A percentile compares a stretch with the other conserved stretches of the same genome.
Conservation (phyloP, 2,113 vertebrate genomes). For the Tupaia chinensis region DNA sequence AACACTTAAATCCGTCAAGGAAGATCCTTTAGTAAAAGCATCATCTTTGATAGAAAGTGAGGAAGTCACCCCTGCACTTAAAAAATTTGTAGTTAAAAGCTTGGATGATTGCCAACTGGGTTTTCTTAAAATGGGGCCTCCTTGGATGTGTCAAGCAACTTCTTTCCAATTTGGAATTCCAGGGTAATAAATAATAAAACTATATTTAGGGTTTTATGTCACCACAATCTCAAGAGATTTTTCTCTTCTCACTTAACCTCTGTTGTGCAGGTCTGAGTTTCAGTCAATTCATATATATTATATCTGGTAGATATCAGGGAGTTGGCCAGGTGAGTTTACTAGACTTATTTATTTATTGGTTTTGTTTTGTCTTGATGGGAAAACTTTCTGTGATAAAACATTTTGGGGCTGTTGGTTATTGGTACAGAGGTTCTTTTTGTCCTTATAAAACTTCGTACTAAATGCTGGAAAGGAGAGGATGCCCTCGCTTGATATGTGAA, state of each 20-base stretch:
- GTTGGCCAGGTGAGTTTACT: neutral
- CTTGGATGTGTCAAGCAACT: slow-evolving; percentile 42
- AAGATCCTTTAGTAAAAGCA: slow-evolving; percentile 73
- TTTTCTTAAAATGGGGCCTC: slow-evolving; percentile 63
- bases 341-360: neutral
- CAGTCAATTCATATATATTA: neutral
- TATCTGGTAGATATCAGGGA: neutral
- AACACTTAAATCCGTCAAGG: slow-evolving; percentile 69
- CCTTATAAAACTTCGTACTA: neutral
- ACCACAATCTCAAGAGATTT: neutral
- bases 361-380: slow-evolving; percentile 12
- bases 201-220: slow-evolving; percentile 5
- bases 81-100: slow-evolving; percentile 56
- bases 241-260: slow-evolving; percentile 48
- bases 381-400: neutral
- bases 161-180: slow-evolving; percentile 55
- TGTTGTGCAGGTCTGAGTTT: neutral
- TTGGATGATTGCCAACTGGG: slow-evolving; percentile 60
- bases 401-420: slow-evolving; percentile 6
- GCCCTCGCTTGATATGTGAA: neutral
- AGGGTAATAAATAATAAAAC: slow-evolving; percentile 33
- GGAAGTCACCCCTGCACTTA: slow-evolving; percentile 57
- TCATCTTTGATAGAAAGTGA: slow-evolving; percentile 73
- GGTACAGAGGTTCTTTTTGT: neutral
- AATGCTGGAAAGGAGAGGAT: neutral